A percentile compares a stretch with the other conserved stretches of the same genome.
These are phyloP conservation scores for Epiblema foenella DNA, from an alignment of 2,888 invertebrate genomes.

Conservation along the genomic window DNA sequence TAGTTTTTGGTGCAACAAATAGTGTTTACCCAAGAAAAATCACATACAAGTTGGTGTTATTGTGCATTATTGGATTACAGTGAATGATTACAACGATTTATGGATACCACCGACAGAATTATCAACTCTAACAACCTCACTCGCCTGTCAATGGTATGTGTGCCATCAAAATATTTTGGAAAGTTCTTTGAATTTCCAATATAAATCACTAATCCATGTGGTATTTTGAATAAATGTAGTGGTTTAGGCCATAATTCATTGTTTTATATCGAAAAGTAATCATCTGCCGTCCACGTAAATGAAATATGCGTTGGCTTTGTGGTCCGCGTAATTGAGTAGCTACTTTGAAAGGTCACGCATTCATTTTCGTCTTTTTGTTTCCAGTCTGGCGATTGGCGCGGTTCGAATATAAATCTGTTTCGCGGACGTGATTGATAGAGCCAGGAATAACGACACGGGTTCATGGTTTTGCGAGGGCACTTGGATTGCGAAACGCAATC, in stretches of 20 bases:
- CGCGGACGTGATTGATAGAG: slow-evolving; percentile 36
- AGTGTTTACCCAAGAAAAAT: slow-evolving; percentile 64
- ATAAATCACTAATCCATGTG: slow-evolving; percentile 49
- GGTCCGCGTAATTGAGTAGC: slow-evolving; percentile 84
- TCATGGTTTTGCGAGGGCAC: slow-evolving; percentile 88
- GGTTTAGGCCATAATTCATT: slow-evolving; percentile 45
- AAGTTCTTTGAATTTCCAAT: slow-evolving; percentile 71
- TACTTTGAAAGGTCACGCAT: slow-evolving; percentile 82
- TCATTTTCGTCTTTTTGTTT: slow-evolving; percentile 75
- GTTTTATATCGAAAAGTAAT: slow-evolving; percentile 30
- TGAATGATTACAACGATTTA: slow-evolving; percentile 66
- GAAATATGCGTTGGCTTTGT: slow-evolving; percentile 73
- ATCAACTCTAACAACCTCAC: slow-evolving; percentile 73
- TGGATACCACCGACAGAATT: slow-evolving; percentile 65
- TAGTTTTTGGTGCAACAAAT: slow-evolving; percentile 67
- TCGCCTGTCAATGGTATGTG: slow-evolving; percentile 77
- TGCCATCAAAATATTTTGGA: slow-evolving; percentile 86
- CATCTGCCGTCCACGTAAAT: slow-evolving; percentile 7
- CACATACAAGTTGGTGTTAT: slow-evolving; percentile 66
- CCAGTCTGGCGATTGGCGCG: slow-evolving; percentile 64
- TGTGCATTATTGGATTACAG: slow-evolving; percentile 70
- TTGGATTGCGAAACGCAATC: slow-evolving; percentile 80
- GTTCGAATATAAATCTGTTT: slow-evolving; percentile 51
- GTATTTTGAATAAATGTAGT: slow-evolving; percentile 49
- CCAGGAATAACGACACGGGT: slow-evolving; percentile 53